These are phyloP conservation scores for Volucella bombylans DNA, from an alignment of 2,888 invertebrate species.

Conservation along the genomic window DNA sequence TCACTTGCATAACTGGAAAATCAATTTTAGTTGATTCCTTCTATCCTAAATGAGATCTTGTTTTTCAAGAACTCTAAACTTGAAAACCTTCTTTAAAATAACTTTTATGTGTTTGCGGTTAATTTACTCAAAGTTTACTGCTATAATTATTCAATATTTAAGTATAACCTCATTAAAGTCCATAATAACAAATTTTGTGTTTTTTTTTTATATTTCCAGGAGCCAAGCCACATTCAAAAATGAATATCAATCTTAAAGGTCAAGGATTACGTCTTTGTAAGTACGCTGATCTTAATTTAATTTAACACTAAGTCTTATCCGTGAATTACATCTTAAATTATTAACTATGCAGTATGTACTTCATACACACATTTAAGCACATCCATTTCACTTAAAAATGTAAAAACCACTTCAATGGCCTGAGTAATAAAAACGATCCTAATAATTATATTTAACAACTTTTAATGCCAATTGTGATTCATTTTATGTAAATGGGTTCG, in stretches of 20 bases:
- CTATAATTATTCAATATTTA: not conserved
- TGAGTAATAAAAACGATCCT: not conserved
- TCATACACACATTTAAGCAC: not conserved
- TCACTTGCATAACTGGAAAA: too few species aligned
- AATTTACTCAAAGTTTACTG: too few species aligned
- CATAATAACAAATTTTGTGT: not conserved
- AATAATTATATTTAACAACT: conserved; percentile 13
- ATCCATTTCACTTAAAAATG: not conserved
- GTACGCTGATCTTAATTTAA: conserved; percentile 12
- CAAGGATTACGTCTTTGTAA: conserved; percentile 70
- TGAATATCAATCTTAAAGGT: conserved; percentile 70
- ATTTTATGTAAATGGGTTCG: not conserved
- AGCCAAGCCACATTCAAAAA: conserved; percentile 37
- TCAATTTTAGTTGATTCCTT: too few species aligned
- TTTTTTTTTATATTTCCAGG: conserved; percentile 41
- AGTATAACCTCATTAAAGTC: not conserved
- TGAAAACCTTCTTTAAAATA: too few species aligned
- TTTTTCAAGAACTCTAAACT: too few species aligned
- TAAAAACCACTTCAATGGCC: not conserved
- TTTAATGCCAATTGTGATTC: conserved; percentile 3
- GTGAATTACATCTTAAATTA: not conserved
- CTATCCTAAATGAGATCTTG: too few species aligned
- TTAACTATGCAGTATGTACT: not conserved
- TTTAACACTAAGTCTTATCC: not conserved
- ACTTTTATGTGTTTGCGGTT: too few species aligned